A percentile compares a stretch with the other conserved stretches of the same genome.
Conservation (phyloP, 92 coral and sea anemone genomes). For the Anthopleura xanthogrammica region DNA sequence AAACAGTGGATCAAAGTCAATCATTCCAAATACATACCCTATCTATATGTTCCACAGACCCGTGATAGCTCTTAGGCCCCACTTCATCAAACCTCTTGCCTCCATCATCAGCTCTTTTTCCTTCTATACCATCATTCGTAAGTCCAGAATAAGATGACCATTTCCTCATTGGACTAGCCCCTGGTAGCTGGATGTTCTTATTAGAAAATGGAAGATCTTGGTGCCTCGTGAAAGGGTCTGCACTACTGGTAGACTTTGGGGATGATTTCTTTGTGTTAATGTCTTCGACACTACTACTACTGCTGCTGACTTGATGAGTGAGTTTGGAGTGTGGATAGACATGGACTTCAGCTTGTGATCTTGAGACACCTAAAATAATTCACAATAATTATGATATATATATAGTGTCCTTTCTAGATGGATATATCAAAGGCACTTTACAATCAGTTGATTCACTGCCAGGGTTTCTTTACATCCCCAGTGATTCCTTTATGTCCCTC, state of each 20-base stretch:
- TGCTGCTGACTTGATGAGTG: not conserved
- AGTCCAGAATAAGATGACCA: conserved; percentile 75
- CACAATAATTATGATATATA: too few species aligned
- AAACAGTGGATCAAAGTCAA: not conserved
- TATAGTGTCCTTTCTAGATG: too few species aligned
- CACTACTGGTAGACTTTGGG: conserved; percentile 38
- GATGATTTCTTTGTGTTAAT: not conserved
- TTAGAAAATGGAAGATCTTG: conserved; percentile 57
- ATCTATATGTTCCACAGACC: conserved; percentile 17
- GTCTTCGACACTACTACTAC: not conserved
- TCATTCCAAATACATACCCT: not conserved
- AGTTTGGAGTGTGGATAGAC: conserved; percentile 8
- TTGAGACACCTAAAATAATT: not conserved
- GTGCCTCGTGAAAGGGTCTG: conserved; percentile 61
- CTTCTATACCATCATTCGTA: conserved; percentile 28
- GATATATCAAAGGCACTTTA: too few species aligned
- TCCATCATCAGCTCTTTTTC: conserved; percentile 23
- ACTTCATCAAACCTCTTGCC: not conserved
- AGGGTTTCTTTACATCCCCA: too few species aligned
- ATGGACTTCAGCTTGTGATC: conserved; percentile 11
- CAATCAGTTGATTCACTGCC: too few species aligned
- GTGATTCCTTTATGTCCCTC: too few species aligned
- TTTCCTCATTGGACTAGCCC: conserved; percentile 42
- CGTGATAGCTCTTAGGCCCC: conserved; percentile 12
- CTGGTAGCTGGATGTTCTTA: conserved; percentile 27